A percentile compares a stretch with the other conserved stretches of the same genome.
phyloP scores from a whole-genome alignment of 2,113 vertebrate species.

The Vidua macroura region DNA sequence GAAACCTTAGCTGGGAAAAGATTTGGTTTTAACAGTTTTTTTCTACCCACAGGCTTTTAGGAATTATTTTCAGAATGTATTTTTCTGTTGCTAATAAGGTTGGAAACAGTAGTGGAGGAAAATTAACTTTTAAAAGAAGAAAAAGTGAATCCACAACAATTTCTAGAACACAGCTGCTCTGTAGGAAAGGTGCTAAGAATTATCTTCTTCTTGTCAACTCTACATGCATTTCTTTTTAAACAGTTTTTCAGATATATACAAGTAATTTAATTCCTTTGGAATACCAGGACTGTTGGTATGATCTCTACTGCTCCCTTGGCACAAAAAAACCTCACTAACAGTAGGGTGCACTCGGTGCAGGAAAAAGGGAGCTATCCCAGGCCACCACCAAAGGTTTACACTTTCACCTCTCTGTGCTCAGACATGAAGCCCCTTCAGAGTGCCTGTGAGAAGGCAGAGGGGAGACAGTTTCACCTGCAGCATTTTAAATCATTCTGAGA shows the following conservation, averaged over 20 bases:
- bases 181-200: neutral
- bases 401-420: neutral
- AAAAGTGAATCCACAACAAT: neutral
- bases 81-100: neutral
- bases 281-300: neutral
- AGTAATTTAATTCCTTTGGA: neutral
- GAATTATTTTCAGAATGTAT: neutral
- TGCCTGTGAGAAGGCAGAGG: neutral
- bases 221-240: neutral
- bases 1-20: neutral
- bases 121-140: neutral
- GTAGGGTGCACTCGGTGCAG: neutral
- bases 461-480: neutral
- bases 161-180: neutral
- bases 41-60: neutral
- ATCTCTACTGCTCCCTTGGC: rapidly evolving
- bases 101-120: neutral
- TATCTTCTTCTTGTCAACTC: neutral
- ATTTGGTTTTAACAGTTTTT: neutral
- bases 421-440: neutral
- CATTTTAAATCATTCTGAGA: neutral
- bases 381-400: neutral
- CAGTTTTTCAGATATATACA: neutral
- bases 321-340: neutral
- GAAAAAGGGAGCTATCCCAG: neutral